Evolutionary conservation across 2,797 vertebrate species (phyloP).

Genomic region (Odontamblyopus rebecca): DNA sequence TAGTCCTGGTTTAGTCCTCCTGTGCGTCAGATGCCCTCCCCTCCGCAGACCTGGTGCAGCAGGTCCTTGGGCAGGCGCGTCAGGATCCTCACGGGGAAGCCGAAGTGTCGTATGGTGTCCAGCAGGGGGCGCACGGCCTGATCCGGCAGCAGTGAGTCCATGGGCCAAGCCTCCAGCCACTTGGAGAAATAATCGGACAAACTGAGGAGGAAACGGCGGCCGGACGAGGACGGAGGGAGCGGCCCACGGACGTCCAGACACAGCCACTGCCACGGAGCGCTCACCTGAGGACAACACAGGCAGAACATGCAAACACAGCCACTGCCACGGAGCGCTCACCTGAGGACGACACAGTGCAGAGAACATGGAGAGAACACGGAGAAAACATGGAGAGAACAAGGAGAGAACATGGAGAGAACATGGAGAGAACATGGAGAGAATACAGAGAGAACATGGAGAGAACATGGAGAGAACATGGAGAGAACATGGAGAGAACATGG

Average conservation of each 20-base stretch:
- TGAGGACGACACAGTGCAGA: conserved; percentile 18
- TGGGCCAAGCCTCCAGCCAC: conserved; percentile 72
- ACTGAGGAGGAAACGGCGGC: conserved; percentile 66
- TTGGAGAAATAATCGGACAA: conserved; percentile 71
- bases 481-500: too few relatives aligned
- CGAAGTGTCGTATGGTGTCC: conserved; percentile 65
- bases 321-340: conserved; percentile 75
- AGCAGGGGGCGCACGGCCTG: conserved; percentile 48
- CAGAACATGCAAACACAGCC: conserved; percentile 71
- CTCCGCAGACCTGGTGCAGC: conserved; percentile 54
- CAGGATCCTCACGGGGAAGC: conserved; percentile 68
- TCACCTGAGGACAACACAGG: conserved; percentile 52
- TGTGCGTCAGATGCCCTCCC: too few relatives aligned
- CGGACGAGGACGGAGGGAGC: conserved; percentile 56
- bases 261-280: conserved; percentile 75
- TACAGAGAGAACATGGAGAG: too few relatives aligned
- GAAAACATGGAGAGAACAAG: too few relatives aligned
- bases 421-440: too few relatives aligned
- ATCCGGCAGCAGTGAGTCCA: conserved; percentile 50
- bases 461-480: too few relatives aligned
- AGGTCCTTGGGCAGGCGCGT: conserved; percentile 65
- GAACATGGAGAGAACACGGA: too few relatives aligned
- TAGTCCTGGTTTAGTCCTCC: too few relatives aligned
- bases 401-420: too few relatives aligned
- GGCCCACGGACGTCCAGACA: conserved; percentile 74